A percentile compares a stretch with the other conserved stretches of the same genome.
Evolutionary conservation across 2,113 vertebrate genomes (phyloP).

Genomic region (Psammodynastes pulverulentus): DNA sequence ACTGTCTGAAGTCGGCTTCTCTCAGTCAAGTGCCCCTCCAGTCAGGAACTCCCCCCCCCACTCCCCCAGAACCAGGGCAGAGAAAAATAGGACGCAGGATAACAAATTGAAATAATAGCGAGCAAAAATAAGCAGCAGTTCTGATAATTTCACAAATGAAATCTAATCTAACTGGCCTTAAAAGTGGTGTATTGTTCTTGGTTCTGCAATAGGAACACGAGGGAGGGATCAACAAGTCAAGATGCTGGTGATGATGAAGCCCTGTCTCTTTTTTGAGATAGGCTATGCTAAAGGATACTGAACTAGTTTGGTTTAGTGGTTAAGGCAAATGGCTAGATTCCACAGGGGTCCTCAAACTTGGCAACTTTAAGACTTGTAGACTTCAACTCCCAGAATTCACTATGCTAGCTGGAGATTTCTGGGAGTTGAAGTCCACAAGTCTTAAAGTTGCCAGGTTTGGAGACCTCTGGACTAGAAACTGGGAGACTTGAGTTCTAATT

Average conservation of each 20-base stretch:
- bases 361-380: no score
- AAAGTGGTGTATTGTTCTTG: background rate
- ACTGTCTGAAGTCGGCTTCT: background rate
- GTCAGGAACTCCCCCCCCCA: background rate
- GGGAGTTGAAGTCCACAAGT: no score
- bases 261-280: background rate
- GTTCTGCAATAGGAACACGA: background rate
- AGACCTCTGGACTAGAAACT: no score
- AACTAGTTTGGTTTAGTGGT: no score
- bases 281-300: no score
- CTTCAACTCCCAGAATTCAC: no score
- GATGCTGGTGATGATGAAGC: background rate
- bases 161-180: background rate
- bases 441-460: no score
- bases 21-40: background rate
- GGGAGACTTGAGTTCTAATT: no score
- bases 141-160: background rate
- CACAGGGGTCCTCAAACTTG: no score
- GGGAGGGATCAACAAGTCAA: background rate
- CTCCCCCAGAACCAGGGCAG: background rate
- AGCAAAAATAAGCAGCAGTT: background rate
- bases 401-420: no score
- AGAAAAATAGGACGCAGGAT: background rate
- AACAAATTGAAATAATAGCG: background rate
- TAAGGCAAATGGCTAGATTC: no score